Evolutionary conservation across 2,113 vertebrate species (phyloP).

Genomic region (Anseranas semipalmata): DNA sequence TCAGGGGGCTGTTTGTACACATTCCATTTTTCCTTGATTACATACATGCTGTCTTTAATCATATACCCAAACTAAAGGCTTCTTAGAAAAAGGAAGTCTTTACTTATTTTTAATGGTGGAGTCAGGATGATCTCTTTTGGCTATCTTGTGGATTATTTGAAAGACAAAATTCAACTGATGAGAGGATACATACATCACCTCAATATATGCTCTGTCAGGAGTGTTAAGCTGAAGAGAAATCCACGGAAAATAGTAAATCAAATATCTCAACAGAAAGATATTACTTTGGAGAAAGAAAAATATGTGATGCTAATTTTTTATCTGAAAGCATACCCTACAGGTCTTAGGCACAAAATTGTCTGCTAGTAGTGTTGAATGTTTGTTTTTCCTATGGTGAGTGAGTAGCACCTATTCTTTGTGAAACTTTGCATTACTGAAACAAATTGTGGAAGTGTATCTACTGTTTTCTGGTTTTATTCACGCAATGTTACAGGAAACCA

Average conservation of each 20-base stretch:
- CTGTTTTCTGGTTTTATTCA: neutral
- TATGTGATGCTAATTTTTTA: neutral
- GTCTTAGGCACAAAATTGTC: neutral
- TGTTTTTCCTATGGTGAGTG: neutral
- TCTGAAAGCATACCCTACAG: neutral
- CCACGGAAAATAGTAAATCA: neutral
- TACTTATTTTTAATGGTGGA: neutral
- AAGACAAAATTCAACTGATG: neutral
- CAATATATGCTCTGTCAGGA: neutral
- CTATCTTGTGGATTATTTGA: neutral
- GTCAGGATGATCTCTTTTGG: neutral
- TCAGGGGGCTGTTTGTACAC: too few species aligned
- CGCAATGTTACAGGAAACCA: neutral
- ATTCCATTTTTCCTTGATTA: neutral
- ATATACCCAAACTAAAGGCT: neutral
- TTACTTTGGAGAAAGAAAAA: neutral
- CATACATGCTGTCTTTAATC: neutral
- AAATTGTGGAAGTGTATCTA: neutral
- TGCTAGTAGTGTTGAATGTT: neutral
- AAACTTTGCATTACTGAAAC: neutral
- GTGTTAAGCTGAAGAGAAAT: neutral
- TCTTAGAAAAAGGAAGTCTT: neutral
- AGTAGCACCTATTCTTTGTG: neutral
- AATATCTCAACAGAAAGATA: neutral
- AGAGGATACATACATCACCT: neutral